Base-by-base conservation (phyloP, 2,888 invertebrate genomes). In the Dolomedes plantarius region DNA sequence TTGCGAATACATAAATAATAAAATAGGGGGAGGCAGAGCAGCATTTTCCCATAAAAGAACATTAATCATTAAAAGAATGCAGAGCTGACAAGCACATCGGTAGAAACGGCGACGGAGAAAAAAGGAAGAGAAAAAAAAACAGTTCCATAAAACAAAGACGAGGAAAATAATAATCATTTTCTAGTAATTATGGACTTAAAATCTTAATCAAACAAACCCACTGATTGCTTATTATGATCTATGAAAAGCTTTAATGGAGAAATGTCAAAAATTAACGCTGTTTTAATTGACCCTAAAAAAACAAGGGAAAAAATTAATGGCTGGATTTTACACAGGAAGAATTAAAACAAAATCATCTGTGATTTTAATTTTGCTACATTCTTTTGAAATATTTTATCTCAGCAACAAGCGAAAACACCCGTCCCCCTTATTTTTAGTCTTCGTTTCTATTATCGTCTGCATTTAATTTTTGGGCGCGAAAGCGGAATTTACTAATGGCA, bases 181-280 rank as follows among this genome's bases (percentile, higher is more conserved):
- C 76, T 19, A 67, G 83, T 85, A 77, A 85, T 85, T 85, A 85
- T 71, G 36, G 76, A 77, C 83, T 85, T 77, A 75, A 82, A 85
- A 31, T 50, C 72, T 79, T 77, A 85, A 85, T 85, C 77, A 85
- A 85, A 85, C 73, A 77, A 85, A 85, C 72, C 65, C 65, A 31
- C 56, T 77, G 83, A 85, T 77, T 78, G 72, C 77, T 46, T 85
- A 77, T 85, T 85, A 85, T 78, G 83, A 78, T 77, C 72, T 77
- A 76, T 46, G 77, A 67, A 85, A 77, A 67, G 73, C 77, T 73
- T 77, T 85, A 85, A 85, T 85, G 83, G 73, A 39, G 67, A 85
- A 72, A 68, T 19, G 77, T 56, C 64, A 36, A 73, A 85, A 85
- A 85, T 85, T 85, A 85, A 85, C 83, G 77, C 83, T 77, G 77